Percentiles rank a stretch among this genome's conserved stretches.
Conservation (phyloP, 35 echinoderm and acorn worm genomes). For the Anneissia japonica region DNA sequence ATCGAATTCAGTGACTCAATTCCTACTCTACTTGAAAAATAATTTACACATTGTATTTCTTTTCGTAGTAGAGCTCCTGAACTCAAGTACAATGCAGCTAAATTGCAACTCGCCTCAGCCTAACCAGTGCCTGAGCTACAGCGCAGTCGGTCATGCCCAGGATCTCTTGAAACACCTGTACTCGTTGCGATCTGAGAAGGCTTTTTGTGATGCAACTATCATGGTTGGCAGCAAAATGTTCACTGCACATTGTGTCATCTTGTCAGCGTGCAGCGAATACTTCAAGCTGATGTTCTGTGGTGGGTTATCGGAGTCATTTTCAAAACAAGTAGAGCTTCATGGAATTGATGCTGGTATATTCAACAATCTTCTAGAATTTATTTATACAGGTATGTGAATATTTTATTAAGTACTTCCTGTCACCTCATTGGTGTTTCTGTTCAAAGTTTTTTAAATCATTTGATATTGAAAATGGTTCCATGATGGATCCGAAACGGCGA, state of each 20-base stretch:
- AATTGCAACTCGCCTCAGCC: background rate
- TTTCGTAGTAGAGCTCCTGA: too few species aligned
- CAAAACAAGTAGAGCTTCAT: conserved; percentile 62
- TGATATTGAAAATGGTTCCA: too few species aligned
- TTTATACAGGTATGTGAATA: conserved; percentile 66
- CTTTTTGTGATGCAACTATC: conserved; percentile 65
- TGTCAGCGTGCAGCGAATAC: conserved; percentile 82
- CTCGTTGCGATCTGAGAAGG: conserved; percentile 1
- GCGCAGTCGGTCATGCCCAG: background rate
- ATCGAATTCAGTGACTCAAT: too few species aligned
- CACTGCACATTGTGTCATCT: conserved; percentile 58
- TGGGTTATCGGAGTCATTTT: conserved; percentile 57
- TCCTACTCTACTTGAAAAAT: too few species aligned
- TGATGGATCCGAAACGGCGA: too few species aligned
- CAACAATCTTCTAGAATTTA: conserved; percentile 55
- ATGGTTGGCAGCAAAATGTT: conserved; percentile 41
- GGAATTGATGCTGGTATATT: conserved; percentile 51
- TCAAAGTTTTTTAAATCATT: too few species aligned
- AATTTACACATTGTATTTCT: background rate
- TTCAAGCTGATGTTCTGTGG: conserved; percentile 71
- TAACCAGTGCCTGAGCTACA: background rate
- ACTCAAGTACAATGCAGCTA: background rate
- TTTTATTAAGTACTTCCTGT: too few species aligned
- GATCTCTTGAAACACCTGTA: background rate
- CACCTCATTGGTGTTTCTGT: too few species aligned